These are phyloP conservation scores for Sebastes cheni DNA, from an alignment of 2,797 vertebrate genomes.

Conservation along the genomic window DNA sequence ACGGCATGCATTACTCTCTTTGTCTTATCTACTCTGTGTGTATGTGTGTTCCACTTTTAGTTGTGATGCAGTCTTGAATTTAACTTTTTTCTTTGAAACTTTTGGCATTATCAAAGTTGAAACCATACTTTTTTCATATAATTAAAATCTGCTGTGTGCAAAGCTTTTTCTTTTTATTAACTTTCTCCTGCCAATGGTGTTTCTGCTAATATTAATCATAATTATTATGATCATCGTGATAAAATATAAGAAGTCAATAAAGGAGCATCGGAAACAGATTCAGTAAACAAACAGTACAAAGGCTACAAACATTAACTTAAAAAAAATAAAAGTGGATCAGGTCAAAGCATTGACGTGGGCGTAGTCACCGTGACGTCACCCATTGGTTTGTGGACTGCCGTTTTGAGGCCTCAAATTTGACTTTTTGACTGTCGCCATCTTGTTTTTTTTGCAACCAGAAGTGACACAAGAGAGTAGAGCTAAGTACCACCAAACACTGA, in stretches of 20 bases:
- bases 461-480: too few relatives aligned
- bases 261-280: neutral
- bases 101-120: neutral
- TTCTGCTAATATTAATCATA: neutral
- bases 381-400: too few relatives aligned
- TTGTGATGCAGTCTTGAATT: neutral
- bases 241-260: neutral
- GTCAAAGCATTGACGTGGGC: too few relatives aligned
- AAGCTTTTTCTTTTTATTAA: neutral
- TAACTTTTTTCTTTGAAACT: neutral
- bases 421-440: too few relatives aligned
- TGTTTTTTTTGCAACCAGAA: too few relatives aligned
- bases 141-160: neutral
- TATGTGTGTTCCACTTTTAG: neutral
- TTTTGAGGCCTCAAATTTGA: too few relatives aligned
- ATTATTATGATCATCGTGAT: neutral
- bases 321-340: neutral
- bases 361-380: too few relatives aligned
- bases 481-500: too few relatives aligned
- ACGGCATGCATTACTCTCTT: slow-evolving; percentile 24
- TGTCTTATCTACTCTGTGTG: neutral
- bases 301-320: neutral
- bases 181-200: neutral
- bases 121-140: neutral
- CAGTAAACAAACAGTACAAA: neutral